phyloP scores from a whole-genome alignment of 2,888 invertebrate species.

The Prosapia bicincta region DNA sequence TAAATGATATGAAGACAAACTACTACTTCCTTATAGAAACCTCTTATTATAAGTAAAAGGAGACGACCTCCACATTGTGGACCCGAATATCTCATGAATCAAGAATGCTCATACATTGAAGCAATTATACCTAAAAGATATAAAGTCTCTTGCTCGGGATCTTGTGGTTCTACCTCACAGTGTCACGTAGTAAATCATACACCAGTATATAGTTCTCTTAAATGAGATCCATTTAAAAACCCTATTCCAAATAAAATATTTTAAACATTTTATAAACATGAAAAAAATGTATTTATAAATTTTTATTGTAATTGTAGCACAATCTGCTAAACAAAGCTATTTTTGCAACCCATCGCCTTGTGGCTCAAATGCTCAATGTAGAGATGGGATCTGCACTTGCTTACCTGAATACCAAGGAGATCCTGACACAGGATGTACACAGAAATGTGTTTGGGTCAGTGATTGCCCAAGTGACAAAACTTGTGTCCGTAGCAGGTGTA shows the following conservation, averaged over 20 bases:
- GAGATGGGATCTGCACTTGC: constrained; percentile 67
- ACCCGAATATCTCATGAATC: constrained; percentile 68
- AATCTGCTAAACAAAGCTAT: constrained; percentile 44
- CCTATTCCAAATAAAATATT: no score
- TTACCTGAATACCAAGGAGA: constrained; percentile 65
- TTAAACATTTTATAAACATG: no score
- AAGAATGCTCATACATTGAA: constrained; percentile 63
- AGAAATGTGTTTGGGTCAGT: constrained; percentile 57
- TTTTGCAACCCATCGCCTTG: constrained; percentile 77
- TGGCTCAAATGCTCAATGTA: constrained; percentile 66
- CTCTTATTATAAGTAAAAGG: no score
- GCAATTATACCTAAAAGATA: constrained; percentile 69
- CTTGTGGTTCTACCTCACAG: constrained; percentile 68
- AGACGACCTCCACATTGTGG: constrained; percentile 70
- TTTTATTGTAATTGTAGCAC: no score
- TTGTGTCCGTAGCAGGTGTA: constrained; percentile 64
- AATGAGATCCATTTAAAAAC: constrained; percentile 68
- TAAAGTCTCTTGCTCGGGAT: constrained; percentile 65
- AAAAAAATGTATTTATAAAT: no score
- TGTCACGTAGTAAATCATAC: constrained; percentile 71
- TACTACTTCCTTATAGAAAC: no score
- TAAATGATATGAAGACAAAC: no score
- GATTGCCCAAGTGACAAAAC: constrained; percentile 54
- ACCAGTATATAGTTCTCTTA: constrained; percentile 64
- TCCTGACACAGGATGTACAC: constrained; percentile 68